A percentile compares a stretch with the other conserved stretches of the same genome.
phyloP scores from a whole-genome alignment of 2,113 vertebrate species.

The Passer domesticus region DNA sequence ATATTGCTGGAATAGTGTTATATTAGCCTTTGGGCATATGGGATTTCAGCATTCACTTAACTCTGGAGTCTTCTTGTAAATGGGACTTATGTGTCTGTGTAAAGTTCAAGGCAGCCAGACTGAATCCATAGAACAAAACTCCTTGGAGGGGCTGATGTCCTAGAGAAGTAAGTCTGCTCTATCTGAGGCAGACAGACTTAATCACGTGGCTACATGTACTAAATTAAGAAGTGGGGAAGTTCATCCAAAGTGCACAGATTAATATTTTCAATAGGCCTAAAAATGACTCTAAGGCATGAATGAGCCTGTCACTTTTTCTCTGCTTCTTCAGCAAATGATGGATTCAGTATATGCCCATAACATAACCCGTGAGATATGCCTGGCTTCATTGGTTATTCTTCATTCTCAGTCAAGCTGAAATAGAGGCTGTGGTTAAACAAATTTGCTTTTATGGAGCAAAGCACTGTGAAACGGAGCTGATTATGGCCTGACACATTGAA shows the following conservation, averaged over 20 bases:
- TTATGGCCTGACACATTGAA: constrained; percentile 87
- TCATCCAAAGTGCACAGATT: constrained; percentile 89
- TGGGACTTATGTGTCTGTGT: constrained; percentile 23
- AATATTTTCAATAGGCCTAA: constrained; percentile 87
- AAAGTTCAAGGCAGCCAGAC: constrained; percentile 65
- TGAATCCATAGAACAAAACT: constrained; percentile 52
- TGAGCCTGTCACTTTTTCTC: constrained; percentile 86
- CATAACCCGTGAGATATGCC: constrained; percentile 75
- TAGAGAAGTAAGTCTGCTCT: constrained; percentile 54
- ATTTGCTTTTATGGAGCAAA: constrained; percentile 84
- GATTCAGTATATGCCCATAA: constrained; percentile 70
- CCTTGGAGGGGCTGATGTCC: constrained; percentile 65
- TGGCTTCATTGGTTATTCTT: constrained; percentile 70
- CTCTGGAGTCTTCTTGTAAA: constrained; percentile 65
- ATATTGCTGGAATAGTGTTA: constrained; percentile 40
- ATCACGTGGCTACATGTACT: constrained; percentile 68
- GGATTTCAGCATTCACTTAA: constrained; percentile 74
- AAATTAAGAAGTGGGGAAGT: constrained; percentile 80
- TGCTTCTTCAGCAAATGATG: constrained; percentile 78
- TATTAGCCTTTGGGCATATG: constrained; percentile 2
- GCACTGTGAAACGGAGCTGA: constrained; percentile 92
- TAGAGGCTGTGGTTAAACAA: constrained; percentile 88
- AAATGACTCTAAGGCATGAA: constrained; percentile 89
- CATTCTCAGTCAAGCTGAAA: constrained; percentile 80
- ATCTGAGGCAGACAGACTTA: constrained; percentile 64